These are phyloP conservation scores for Sebastes steindachneri DNA, from an alignment of 2,797 vertebrate species.

Conservation along the genomic window DNA sequence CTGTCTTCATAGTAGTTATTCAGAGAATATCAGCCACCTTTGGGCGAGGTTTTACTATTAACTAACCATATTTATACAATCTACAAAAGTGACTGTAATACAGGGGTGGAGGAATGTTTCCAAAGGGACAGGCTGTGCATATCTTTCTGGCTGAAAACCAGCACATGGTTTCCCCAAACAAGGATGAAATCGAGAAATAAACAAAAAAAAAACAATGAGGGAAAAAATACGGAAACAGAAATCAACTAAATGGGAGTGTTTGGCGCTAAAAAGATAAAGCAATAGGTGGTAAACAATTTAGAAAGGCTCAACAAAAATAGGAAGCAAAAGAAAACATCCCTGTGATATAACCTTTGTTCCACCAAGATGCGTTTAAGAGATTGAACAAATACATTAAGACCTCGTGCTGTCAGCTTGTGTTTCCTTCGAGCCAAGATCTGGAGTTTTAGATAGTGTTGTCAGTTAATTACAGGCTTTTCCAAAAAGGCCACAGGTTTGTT, in stretches of 20 bases:
- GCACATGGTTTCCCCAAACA: conserved; percentile 33
- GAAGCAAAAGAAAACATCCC: conserved; percentile 32
- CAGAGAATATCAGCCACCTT: conserved; percentile 14
- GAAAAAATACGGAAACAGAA: not conserved
- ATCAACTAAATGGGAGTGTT: conserved; percentile 36
- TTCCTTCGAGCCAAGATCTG: conserved; percentile 45
- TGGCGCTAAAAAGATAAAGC: not conserved
- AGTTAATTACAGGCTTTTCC: conserved; percentile 65
- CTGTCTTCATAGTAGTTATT: conserved; percentile 1
- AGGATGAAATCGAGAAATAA: conserved; percentile 10
- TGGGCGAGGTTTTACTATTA: conserved; percentile 14
- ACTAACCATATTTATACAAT: not conserved
- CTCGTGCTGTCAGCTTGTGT: conserved; percentile 51
- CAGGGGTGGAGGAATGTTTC: conserved; percentile 63
- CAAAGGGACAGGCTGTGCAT: conserved; percentile 45
- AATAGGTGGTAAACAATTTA: conserved; percentile 4
- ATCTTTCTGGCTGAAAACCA: conserved; percentile 42
- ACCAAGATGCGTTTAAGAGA: conserved; percentile 27
- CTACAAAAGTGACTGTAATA: conserved; percentile 14
- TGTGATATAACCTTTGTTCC: conserved; percentile 48
- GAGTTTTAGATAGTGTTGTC: conserved; percentile 65
- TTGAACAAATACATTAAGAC: conserved; percentile 53
- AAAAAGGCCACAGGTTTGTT: conserved; percentile 78
- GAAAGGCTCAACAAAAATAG: conserved; percentile 21
- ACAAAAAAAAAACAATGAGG: not conserved